A percentile compares a stretch with the other conserved stretches of the same genome.
phyloP scores from a whole-genome alignment of 2,797 vertebrate species.

The Takifugu rubripes region DNA sequence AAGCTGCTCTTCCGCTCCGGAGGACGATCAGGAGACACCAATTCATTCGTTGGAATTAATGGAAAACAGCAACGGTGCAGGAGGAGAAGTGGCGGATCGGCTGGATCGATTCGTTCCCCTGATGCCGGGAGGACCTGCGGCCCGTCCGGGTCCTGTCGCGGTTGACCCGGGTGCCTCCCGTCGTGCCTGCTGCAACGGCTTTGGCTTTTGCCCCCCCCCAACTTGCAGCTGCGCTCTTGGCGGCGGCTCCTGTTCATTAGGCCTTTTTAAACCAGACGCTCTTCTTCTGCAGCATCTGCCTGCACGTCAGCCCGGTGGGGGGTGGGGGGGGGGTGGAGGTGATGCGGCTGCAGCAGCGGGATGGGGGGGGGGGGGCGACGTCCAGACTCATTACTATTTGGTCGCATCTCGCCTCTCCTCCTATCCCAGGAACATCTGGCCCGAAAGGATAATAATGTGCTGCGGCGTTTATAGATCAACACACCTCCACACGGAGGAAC shows the following conservation, averaged over 20 bases:
- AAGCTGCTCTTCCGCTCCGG: slow-evolving; percentile 58
- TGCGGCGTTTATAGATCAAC: slow-evolving; percentile 53
- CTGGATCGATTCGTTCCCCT: slow-evolving; percentile 42
- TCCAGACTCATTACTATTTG: slow-evolving; percentile 44
- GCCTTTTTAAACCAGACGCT: slow-evolving; percentile 71
- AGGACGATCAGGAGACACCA: slow-evolving; percentile 73
- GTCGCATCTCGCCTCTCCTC: slow-evolving; percentile 47
- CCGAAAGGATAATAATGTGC: slow-evolving; percentile 63
- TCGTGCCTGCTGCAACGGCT: neutral
- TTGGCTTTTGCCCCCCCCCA: neutral
- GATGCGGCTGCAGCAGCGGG: slow-evolving; percentile 18
- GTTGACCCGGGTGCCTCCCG: slow-evolving; percentile 29
- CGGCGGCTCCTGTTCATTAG: slow-evolving; percentile 73
- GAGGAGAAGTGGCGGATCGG: slow-evolving; percentile 21
- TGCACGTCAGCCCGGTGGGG: slow-evolving; percentile 57
- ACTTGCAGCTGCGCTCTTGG: slow-evolving; percentile 74
- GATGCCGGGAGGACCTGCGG: slow-evolving; percentile 29
- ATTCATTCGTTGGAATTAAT: slow-evolving; percentile 75
- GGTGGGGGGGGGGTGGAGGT: slow-evolving; percentile 15
- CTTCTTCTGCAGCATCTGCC: slow-evolving; percentile 76
- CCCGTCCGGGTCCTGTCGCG: slow-evolving; percentile 21
- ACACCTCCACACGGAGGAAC: slow-evolving; percentile 33
- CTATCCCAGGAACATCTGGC: slow-evolving; percentile 72
- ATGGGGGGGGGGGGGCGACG: slow-evolving; percentile 9
- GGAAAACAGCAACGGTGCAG: slow-evolving; percentile 57